Base-by-base conservation (phyloP, 2,113 vertebrate genomes). In the Apeltes quadracus region DNA sequence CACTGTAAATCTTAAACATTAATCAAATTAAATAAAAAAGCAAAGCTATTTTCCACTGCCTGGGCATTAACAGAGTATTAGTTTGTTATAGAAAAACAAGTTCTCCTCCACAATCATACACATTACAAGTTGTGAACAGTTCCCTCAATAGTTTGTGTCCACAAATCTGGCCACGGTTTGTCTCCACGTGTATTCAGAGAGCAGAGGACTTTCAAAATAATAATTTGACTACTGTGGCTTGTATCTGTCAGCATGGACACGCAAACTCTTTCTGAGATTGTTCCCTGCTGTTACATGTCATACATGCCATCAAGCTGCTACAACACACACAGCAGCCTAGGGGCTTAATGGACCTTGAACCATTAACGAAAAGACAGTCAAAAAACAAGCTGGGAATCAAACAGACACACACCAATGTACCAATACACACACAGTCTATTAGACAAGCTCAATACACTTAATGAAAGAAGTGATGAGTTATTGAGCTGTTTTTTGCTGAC, bases 401-500 rank as follows among this genome's bases (percentile, higher is more conserved):
- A 25, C 29, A 73, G 50, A 16, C 65, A 36, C 16, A 11, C n/a
- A n/a, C n/a, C n/a, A n/a, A n/a, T n/a, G n/a, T n/a, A n/a, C n/a
- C n/a, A n/a, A n/a, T 46, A 43, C 68, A 75, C 74, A 69, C 59
- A 29, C 76, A 64, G 12, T 36, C 57, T 41, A 43, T 69, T 58
- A 81, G 84, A 85, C 57, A 22, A 6, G 43, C 69, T 81, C 84
- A 79, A 93, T 91, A 86, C 25, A 48, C 84, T 87, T 93, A 91
- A 91, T 90, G 90, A 91, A 88, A 85, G 87, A 69, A 86, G 81
- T 92, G 90, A 92, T 93, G 90, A 93, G 89, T 81, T 94, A 93
- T 92, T 92, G 92, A 67, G 70, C 70, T 59, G 70, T 87, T 82
- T 87, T 86, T 69, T 75, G 76, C 85, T 89, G 87, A 86, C 75